Percentiles rank a stretch among this genome's conserved stretches.
Conservation (phyloP, 2,797 vertebrate species). For the Falco concolor region DNA sequence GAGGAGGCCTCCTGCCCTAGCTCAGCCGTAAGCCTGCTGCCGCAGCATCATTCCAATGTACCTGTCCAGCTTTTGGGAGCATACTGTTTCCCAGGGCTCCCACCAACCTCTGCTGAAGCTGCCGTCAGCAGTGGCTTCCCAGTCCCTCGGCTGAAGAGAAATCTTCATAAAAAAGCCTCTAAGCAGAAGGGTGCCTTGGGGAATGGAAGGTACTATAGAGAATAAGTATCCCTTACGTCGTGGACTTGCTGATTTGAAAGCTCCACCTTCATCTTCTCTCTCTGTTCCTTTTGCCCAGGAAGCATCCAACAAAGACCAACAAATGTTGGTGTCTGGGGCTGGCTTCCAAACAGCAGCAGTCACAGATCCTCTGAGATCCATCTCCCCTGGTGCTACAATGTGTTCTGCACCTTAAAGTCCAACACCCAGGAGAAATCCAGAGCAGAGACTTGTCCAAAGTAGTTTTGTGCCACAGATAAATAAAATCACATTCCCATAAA, state of each 20-base stretch:
- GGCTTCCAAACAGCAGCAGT: not conserved
- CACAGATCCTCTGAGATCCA: not conserved
- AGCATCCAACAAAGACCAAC: not conserved
- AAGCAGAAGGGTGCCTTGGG: not conserved
- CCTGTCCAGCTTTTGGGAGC: not conserved
- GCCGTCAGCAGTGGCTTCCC: not conserved
- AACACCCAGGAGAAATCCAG: not conserved
- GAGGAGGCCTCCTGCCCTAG: fast-evolving
- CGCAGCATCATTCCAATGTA: not conserved
- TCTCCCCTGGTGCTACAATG: not conserved
- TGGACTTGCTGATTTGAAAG: not conserved
- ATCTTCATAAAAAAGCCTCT: not conserved
- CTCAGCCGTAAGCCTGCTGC: not conserved
- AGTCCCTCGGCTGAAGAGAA: not conserved
- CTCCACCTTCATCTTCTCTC: not conserved
- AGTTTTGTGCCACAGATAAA: not conserved
- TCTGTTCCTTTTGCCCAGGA: not conserved
- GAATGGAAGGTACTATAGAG: not conserved
- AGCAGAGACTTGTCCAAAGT: not conserved
- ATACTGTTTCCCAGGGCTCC: not conserved
- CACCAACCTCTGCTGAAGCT: not conserved
- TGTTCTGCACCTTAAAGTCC: not conserved
- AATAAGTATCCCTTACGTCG: not conserved
- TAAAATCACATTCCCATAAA: not conserved
- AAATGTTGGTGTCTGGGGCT: not conserved